These are phyloP conservation scores for Solen grandis DNA, from an alignment of 1,140 invertebrate species.

Conservation along the genomic window DNA sequence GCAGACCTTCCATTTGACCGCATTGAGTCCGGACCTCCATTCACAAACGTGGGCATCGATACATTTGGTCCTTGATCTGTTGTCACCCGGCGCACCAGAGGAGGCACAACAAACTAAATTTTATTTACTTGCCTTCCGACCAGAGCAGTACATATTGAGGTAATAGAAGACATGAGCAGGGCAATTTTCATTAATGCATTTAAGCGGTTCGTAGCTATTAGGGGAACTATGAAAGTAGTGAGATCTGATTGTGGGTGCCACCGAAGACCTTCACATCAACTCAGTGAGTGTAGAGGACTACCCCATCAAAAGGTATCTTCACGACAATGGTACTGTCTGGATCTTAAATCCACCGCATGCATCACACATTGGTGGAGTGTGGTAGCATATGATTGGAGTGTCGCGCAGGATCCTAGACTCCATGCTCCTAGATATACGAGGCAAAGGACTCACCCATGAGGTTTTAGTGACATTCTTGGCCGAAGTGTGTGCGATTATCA, in stretches of 20 bases:
- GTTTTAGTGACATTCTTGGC: constrained; percentile 55
- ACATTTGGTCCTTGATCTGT: no score
- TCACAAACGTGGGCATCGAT: background rate
- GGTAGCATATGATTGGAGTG: constrained; percentile 55
- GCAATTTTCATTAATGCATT: constrained; percentile 3
- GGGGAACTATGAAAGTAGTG: background rate
- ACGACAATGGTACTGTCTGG: background rate
- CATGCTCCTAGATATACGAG: no score
- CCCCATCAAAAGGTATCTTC: background rate
- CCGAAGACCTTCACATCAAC: no score
- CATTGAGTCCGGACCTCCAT: background rate
- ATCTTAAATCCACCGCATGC: constrained; percentile 32
- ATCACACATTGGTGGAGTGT: constrained; percentile 34
- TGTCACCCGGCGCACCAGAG: background rate
- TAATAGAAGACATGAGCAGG: constrained; percentile 17
- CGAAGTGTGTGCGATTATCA: constrained; percentile 53
- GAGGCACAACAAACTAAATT: no score
- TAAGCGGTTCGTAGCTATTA: background rate
- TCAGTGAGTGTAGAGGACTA: no score
- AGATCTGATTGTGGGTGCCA: constrained; percentile 15
- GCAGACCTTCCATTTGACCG: no score
- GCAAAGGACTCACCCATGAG: constrained; percentile 57
- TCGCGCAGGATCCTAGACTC: constrained; percentile 41
- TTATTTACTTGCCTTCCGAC: background rate
- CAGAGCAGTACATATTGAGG: constrained; percentile 4